Evolutionary conservation across 2,888 invertebrate species (phyloP).

Genomic region (Podotricha telesiphe): DNA sequence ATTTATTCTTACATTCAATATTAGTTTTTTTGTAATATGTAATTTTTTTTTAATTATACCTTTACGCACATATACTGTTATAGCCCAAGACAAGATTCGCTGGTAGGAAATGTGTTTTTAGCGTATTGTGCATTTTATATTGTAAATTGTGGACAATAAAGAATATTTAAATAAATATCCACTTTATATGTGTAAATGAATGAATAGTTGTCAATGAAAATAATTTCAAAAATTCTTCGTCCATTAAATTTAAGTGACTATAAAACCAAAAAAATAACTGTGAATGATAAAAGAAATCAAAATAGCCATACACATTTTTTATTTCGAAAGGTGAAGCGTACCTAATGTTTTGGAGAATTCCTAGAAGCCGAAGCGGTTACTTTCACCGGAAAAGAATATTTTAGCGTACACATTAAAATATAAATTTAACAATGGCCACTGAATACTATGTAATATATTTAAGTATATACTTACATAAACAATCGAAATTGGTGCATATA

Average conservation of each 20-base stretch:
- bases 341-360: conserved; percentile 7
- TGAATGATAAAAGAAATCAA: not conserved
- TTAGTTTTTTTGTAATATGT: no score
- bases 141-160: no score
- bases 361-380: conserved; percentile 13
- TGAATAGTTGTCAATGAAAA: not conserved
- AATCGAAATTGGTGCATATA: not conserved
- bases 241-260: not conserved
- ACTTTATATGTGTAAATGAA: not conserved
- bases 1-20: not conserved
- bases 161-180: no score
- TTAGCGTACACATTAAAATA: conserved; percentile 2
- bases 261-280: not conserved
- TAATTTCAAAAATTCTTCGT: not conserved
- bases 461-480: not conserved
- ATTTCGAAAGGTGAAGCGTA: conserved; percentile 4
- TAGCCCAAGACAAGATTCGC: no score
- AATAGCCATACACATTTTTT: not conserved
- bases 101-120: no score
- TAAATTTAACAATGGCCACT: not conserved
- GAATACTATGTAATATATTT: not conserved
- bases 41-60: no score
- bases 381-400: conserved; percentile 17
- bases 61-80: no score
- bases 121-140: no score